Percentiles rank a stretch among this genome's conserved stretches.
Conservation (phyloP, 1,140 invertebrate species). For the Heliothis subflexa region DNA sequence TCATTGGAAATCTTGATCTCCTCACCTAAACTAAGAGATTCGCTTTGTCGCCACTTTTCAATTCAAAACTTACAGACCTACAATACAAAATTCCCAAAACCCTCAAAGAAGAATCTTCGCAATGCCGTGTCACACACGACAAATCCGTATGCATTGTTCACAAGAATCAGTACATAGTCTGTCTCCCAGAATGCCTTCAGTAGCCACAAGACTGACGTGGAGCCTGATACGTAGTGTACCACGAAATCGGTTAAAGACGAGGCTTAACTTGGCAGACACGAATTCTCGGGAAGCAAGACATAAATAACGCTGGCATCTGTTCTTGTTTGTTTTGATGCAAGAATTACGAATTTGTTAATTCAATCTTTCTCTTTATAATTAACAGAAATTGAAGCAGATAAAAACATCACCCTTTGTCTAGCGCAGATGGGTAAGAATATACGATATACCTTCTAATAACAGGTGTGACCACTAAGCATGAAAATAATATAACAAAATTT, state of each 20-base stretch:
- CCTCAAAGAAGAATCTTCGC: not conserved
- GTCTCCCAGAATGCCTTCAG: not conserved
- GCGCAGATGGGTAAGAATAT: too few species aligned
- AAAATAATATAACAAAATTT: too few species aligned
- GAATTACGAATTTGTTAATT: not conserved
- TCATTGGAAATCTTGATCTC: too few species aligned
- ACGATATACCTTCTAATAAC: too few species aligned
- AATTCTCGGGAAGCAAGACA: not conserved
- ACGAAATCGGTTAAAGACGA: constrained; percentile 6
- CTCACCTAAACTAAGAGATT: too few species aligned
- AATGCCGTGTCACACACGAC: not conserved
- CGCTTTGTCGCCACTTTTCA: too few species aligned
- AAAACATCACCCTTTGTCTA: too few species aligned
- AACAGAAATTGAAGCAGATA: too few species aligned
- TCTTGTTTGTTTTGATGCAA: constrained; percentile 16
- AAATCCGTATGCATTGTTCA: constrained; percentile 1
- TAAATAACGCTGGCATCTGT: not conserved
- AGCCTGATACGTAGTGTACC: constrained; percentile 9
- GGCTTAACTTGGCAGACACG: constrained; percentile 15
- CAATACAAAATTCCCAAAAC: too few species aligned
- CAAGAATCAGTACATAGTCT: constrained; percentile 12
- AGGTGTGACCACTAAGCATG: too few species aligned
- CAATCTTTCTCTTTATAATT: too few species aligned
- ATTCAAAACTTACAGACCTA: too few species aligned
- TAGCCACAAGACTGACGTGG: constrained; percentile 4